Conservation (phyloP, 2,797 vertebrate genomes). For the Dendrocincla fuliginosa region DNA sequence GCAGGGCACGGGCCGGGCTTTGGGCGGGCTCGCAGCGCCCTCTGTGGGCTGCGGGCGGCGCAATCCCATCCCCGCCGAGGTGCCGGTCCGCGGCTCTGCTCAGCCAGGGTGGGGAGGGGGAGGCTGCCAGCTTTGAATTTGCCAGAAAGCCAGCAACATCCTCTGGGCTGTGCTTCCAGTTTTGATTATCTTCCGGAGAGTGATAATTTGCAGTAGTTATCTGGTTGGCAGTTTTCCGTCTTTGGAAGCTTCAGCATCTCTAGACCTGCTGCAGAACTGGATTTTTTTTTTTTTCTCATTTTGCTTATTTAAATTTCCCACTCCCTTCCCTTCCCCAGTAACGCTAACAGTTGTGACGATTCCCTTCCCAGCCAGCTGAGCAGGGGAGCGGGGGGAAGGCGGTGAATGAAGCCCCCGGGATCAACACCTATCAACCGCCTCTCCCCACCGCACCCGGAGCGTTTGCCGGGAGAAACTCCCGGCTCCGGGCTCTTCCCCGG, state of each 20-base stretch:
- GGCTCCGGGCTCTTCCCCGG: background rate
- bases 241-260: background rate
- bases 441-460: background rate
- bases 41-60: slow-evolving; percentile 66
- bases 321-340: background rate
- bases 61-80: background rate
- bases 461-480: background rate
- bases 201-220: background rate
- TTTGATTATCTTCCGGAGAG: background rate
- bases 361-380: background rate
- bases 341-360: background rate
- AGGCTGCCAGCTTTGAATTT: background rate
- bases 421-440: background rate
- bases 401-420: background rate
- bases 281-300: background rate
- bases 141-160: background rate
- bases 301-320: background rate
- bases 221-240: background rate
- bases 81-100: background rate
- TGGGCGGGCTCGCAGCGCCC: slow-evolving; percentile 73
- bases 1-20: background rate
- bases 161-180: background rate
- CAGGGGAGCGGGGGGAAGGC: rapidly evolving
- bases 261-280: background rate
- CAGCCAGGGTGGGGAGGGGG: background rate